These are phyloP conservation scores for Cryptotis parvus DNA, from an alignment of 2,113 vertebrate genomes.

Conservation along the genomic window DNA sequence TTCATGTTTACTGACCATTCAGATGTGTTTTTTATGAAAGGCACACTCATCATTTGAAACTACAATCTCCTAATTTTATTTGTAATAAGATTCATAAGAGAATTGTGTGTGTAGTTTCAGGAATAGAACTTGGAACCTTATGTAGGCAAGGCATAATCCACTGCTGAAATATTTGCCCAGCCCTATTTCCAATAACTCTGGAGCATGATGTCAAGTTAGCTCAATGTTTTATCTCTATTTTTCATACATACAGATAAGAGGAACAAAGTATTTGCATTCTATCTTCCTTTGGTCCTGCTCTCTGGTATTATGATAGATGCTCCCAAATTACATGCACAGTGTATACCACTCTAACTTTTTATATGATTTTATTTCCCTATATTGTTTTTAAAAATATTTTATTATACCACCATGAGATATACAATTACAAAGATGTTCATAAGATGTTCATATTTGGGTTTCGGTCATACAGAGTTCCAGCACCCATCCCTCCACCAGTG, in stretches of 20 bases:
- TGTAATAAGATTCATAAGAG: no score
- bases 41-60: slow-evolving; percentile 27
- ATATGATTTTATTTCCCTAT: not conserved
- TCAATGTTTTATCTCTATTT: not conserved
- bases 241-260: not conserved
- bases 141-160: no score
- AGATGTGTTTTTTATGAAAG: not conserved
- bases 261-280: not conserved
- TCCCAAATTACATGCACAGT: not conserved
- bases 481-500: no score
- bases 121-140: no score
- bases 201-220: not conserved
- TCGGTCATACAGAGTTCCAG: no score
- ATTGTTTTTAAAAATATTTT: no score
- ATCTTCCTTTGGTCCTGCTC: not conserved
- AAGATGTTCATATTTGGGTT: no score
- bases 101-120: no score
- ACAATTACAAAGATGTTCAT: no score
- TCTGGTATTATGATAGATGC: not conserved
- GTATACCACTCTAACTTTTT: not conserved
- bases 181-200: not conserved
- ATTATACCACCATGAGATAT: no score
- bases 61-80: not conserved
- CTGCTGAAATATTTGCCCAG: no score
- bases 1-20: not conserved